Base-by-base conservation (phyloP, 2,113 vertebrate species). In the Calyptomena viridis region DNA sequence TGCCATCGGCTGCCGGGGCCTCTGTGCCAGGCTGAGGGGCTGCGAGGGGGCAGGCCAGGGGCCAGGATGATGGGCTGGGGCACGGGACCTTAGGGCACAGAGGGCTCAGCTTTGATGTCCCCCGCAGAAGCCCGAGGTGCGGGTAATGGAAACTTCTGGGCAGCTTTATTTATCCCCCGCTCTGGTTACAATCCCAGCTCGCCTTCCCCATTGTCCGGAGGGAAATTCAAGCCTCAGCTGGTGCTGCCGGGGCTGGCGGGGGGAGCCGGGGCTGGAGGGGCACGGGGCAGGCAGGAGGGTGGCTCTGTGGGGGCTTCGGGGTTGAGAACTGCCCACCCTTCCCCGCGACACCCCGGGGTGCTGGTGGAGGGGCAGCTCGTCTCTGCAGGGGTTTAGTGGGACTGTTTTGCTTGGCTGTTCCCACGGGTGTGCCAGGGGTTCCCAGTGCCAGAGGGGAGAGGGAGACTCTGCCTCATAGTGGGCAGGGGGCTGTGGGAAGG, bases 91-190 rank as follows among this genome's bases (percentile, higher is more conserved):
- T 35, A 53, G 40, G 56, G 25, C 3, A 2, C 25, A n/a, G 37
- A 40, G 68, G 63, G 33, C 47, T 94, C 42, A 5, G 42, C 81
- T 93, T 93, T 89, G 89, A 80, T 93, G 76, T 92, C 30, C 64
- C 68, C 66, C 1, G 2, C 76, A 52, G 92, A 39, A 92, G 60
- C 13, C 14, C 0, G 7, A 78, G 71, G 46, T 90, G 75, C 0
- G 20, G 87, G 90, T 81, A 87, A 94, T 96, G 94, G 93, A 95
- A 96, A 95, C 90, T 92, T 95, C 66, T 87, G 88, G 63, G 85
- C 74, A 82, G 94, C 95, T 94, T 96, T 90, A 95, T 96, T 96
- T 97, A 95, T 93, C 84, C 89, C 55, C 67, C 0, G 33, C 84
- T 97, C 96, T 47, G 18, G 87, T 96, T 97, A 96, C 95, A 91